Evolutionary conservation across 2,888 invertebrate genomes (phyloP), one percentile per base, ranked within the genome.

Genomic region (Caenorhabditis panamensis): DNA sequence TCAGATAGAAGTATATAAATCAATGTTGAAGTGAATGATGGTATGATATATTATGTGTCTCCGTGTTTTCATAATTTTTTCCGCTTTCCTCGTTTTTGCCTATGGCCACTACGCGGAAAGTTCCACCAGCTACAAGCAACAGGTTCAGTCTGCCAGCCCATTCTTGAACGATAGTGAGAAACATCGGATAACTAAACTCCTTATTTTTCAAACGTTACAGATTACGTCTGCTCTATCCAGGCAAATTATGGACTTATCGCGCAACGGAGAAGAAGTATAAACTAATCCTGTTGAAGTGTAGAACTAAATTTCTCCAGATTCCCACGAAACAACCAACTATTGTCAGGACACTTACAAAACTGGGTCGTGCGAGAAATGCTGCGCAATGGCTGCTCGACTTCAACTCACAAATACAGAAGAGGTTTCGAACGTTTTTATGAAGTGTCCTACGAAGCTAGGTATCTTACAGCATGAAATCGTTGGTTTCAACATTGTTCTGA

Each of bases 401-500:
- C 56, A 68, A 41, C n/a, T n/a, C n/a, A n/a, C n/a, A n/a, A n/a
- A n/a, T n/a, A n/a, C n/a, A n/a, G n/a, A 63, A n/a, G 67, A 67
- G 51, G 76, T 76, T 13, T n/a, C n/a, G n/a, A n/a, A n/a, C n/a
- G n/a, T n/a, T n/a, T n/a, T n/a, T n/a, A n/a, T n/a, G n/a, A n/a
- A n/a, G n/a, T n/a, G n/a, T n/a, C n/a, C n/a, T n/a, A n/a, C n/a
- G n/a, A n/a, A n/a, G n/a, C n/a, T 13, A 36, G 13, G 13, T 24
- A 4, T 9, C 0, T 64, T 69, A 2, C 69, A 69, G 69, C 36
- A 54, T 16, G 20, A 58, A 4, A 67, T 79, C 26, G 49, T 73
- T 61, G 79, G 79, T 2, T 79, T 79, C 68, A 79, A 68, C 20
- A 44, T 73, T 24, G 59, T 75, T 22, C 22, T 75, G 24, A 53